Evolutionary conservation across 2,888 invertebrate genomes (phyloP).

Genomic region (Nomada fucata): DNA sequence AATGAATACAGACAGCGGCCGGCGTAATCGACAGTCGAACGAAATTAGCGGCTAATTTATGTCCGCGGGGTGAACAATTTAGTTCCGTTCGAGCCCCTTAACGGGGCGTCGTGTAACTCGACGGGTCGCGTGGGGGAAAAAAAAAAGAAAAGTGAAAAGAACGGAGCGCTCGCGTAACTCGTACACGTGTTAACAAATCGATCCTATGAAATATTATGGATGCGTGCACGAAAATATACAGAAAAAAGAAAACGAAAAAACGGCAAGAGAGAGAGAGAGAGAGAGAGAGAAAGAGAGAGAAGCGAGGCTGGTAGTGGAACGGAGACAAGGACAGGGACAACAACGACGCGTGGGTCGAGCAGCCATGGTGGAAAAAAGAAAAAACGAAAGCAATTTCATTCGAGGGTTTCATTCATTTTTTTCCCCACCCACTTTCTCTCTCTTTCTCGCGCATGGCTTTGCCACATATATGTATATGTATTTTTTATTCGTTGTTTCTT

Average conservation of each 20-base stretch:
- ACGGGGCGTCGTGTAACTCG: constrained; percentile 36
- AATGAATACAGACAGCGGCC: not conserved
- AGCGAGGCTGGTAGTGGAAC: not conserved
- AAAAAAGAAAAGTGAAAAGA: constrained; percentile 5
- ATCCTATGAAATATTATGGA: constrained; percentile 67
- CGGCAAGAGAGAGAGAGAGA: not conserved
- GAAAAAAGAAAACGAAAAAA: not conserved
- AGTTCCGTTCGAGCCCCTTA: constrained; percentile 13
- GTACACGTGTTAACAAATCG: constrained; percentile 69
- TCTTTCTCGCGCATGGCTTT: not conserved
- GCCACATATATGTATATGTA: not conserved
- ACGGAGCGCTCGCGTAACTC: constrained; percentile 17
- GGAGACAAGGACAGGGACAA: constrained; percentile 23
- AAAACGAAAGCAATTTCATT: constrained; percentile 69
- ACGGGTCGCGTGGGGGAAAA: not conserved
- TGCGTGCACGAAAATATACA: constrained; percentile 30
- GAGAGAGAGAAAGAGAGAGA: not conserved
- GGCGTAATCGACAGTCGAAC: not conserved
- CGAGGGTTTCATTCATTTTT: constrained; percentile 64
- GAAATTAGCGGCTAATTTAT: constrained; percentile 19
- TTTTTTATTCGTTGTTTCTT: constrained; percentile 44
- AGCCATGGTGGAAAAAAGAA: constrained; percentile 31
- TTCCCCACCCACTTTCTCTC: constrained; percentile 8
- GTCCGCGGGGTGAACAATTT: not conserved
- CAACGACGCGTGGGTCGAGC: constrained; percentile 30